Evolutionary conservation across 2,888 invertebrate species (phyloP).

Genomic region (Macrophya alboannulata): DNA sequence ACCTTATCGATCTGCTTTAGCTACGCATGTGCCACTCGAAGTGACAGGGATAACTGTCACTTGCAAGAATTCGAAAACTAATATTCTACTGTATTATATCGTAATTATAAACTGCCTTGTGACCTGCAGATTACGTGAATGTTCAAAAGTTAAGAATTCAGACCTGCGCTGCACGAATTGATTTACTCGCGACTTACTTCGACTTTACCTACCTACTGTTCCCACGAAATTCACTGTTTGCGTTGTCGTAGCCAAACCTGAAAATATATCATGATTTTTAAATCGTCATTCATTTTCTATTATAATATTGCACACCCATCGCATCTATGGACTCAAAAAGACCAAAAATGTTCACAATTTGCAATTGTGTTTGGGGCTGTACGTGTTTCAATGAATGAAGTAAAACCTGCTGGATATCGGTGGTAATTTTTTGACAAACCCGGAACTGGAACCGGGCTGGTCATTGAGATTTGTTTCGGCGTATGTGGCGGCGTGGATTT

Average conservation of each 20-base stretch:
- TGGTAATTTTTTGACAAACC: slow-evolving; percentile 82
- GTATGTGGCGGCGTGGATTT: slow-evolving; percentile 92
- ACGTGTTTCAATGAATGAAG: slow-evolving; percentile 54
- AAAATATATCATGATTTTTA: slow-evolving; percentile 3
- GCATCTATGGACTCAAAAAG: neutral
- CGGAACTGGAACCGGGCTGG: slow-evolving; percentile 75
- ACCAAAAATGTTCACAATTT: neutral
- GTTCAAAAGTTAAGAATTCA: neutral
- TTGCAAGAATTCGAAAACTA: neutral
- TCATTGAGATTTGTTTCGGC: slow-evolving; percentile 84
- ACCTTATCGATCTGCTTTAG: slow-evolving; percentile 41
- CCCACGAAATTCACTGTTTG: slow-evolving; percentile 31
- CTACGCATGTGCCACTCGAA: slow-evolving; percentile 40
- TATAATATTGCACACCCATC: slow-evolving; percentile 5
- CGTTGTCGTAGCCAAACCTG: slow-evolving; percentile 36
- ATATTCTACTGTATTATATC: neutral
- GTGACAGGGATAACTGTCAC: neutral
- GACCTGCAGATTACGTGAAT: neutral
- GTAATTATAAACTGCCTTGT: neutral
- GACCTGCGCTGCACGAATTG: neutral
- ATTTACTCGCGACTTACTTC: neutral
- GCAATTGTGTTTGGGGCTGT: neutral
- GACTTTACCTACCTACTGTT: slow-evolving; percentile 46
- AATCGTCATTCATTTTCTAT: neutral
- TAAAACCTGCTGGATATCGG: slow-evolving; percentile 80